phyloP scores from a whole-genome alignment of 2,113 vertebrate species.

The Speoplatyrhinus poulsoni region DNA sequence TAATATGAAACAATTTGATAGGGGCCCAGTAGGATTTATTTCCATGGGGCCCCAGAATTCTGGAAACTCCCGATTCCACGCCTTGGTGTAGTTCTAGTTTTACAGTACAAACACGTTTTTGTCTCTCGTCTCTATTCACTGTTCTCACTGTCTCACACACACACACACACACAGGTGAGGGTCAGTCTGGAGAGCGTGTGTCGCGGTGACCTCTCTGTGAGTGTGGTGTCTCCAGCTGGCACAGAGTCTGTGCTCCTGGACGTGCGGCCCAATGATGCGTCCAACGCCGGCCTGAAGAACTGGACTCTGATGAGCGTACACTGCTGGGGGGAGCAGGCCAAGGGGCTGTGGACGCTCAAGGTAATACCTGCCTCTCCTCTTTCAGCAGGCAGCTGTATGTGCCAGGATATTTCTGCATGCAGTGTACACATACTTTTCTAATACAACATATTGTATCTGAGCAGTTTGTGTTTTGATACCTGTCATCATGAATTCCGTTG shows the following conservation, averaged over 20 bases:
- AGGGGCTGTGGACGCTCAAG: conserved; percentile 45
- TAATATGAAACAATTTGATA: no score
- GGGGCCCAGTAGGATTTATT: no score
- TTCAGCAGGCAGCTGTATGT: not conserved
- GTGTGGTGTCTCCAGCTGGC: conserved; percentile 63
- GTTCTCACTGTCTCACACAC: not conserved
- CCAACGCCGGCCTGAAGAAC: conserved; percentile 51
- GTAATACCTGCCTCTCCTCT: conserved; percentile 2
- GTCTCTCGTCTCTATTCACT: not conserved
- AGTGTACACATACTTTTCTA: no score
- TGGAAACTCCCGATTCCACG: no score
- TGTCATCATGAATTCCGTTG: no score
- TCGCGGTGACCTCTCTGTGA: conserved; percentile 65
- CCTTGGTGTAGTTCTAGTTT: no score
- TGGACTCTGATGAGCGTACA: conserved; percentile 52
- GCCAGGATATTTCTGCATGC: no score
- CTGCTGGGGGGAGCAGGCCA: conserved; percentile 57
- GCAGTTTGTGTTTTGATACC: no score
- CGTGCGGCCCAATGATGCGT: conserved; percentile 47
- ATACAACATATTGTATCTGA: no score
- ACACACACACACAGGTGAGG: conserved; percentile 50
- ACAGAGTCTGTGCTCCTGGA: conserved; percentile 58
- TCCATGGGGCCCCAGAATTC: no score
- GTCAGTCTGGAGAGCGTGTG: conserved; percentile 65
- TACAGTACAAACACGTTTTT: no score